Base-by-base conservation (phyloP, 2,113 vertebrate species). In the Donacobius atricapilla region DNA sequence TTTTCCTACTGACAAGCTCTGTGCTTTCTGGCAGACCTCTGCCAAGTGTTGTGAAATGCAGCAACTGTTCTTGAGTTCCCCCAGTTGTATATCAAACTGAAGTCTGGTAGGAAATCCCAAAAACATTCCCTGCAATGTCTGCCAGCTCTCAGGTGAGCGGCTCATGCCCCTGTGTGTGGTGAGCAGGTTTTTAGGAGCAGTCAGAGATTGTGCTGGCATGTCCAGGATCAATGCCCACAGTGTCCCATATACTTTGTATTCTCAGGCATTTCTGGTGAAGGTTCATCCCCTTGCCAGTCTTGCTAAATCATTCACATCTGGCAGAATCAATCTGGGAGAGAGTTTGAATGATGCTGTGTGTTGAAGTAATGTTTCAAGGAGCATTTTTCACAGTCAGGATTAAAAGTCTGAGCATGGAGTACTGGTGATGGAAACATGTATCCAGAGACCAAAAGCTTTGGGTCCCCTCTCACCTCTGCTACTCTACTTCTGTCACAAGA, bases 41-140 rank as follows among this genome's bases (percentile, higher is more conserved):
- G 25, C 27, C 1, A 2, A 71, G 9, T 35, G n/a, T 24, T 64
- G 35, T 37, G 30, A 64, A 83, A 44, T 17, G 4, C 15, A 11
- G 3, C 19, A 86, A 9, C 15, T 57, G 19, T 68, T 42, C 13
- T 33, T 25, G 37, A 40, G 14, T 57, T 73, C 7, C 8, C 11
- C 22, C 33, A 40, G 4, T 47, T 82, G 27, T 39, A 1, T 28
- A 30, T 61, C 37, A 53, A 28, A 61, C 0, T 2, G 9, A 35
- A 6, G 10, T 60, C 60, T 57, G 9, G 11, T n/a, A 44, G 11
- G 28, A 47, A 68, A 27, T 72, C 65, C 28, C 15, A 20, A 35
- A 44, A 30, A 19, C 33, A 10, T 2, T 56, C 33, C 27, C n/a
- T 77, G 31, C 28, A 76, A 28, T 40, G 23, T 61, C 77, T 83